Percentiles rank a stretch among this genome's conserved stretches.
Conservation (phyloP, 2,797 vertebrate species). For the Merluccius polli region DNA sequence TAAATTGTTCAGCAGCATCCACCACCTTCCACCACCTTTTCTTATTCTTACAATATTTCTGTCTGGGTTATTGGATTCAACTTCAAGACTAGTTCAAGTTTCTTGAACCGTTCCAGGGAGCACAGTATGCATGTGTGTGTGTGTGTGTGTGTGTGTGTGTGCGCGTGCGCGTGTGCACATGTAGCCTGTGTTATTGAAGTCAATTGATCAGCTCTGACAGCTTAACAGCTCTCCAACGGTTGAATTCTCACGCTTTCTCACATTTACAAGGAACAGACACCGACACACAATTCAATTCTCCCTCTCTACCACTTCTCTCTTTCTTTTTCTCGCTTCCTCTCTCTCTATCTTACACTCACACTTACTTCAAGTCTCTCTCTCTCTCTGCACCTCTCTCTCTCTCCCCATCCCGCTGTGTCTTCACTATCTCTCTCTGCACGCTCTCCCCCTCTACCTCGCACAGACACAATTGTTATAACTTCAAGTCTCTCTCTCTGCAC, state of each 20-base stretch:
- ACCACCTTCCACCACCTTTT: neutral
- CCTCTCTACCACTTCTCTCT: neutral
- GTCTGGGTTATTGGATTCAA: neutral
- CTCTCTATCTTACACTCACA: neutral
- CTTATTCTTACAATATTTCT: neutral
- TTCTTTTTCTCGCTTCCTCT: neutral
- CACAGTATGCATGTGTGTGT: neutral
- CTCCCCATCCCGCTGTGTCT: neutral
- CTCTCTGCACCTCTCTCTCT: neutral
- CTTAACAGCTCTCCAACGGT: conserved; percentile 7
- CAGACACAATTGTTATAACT: neutral
- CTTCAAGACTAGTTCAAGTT: neutral
- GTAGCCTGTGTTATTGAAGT: neutral
- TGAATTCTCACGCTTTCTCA: conserved; percentile 11
- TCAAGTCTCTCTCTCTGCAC: neutral
- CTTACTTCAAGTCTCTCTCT: neutral
- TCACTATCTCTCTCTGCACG: neutral
- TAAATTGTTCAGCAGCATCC: neutral
- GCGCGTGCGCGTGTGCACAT: conserved; percentile 1
- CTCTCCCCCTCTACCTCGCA: neutral
- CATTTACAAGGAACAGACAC: conserved; percentile 6
- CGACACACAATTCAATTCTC: neutral
- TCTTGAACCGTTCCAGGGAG: neutral
- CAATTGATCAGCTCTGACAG: conserved; percentile 6
- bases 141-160: conserved; percentile 9